These are phyloP conservation scores for Lycorma delicatula DNA, from an alignment of 1,140 invertebrate genomes.

Conservation along the genomic window DNA sequence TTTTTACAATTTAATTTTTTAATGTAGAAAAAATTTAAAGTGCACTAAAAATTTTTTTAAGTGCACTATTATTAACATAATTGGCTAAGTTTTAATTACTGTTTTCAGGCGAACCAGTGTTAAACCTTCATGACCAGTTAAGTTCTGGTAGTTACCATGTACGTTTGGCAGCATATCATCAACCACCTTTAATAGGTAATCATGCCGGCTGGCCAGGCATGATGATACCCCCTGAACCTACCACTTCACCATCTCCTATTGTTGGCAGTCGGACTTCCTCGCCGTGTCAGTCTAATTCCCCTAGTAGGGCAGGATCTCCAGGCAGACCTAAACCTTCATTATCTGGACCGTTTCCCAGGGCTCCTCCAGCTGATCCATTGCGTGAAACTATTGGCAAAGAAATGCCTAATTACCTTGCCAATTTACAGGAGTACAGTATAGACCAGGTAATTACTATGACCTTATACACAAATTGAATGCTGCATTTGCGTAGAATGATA, in stretches of 20 bases:
- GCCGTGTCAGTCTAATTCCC: conserved; percentile 40
- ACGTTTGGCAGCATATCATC: neutral
- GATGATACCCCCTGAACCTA: conserved; percentile 29
- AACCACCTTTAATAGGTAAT: neutral
- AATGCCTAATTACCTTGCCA: conserved; percentile 41
- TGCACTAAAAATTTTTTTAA: no score
- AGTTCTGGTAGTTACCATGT: neutral
- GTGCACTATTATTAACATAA: no score
- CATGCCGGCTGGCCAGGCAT: conserved; percentile 29
- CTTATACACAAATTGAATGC: neutral
- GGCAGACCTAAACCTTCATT: conserved; percentile 26
- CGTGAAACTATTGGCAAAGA: conserved; percentile 41
- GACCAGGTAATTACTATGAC: conserved; percentile 22
- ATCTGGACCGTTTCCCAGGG: conserved; percentile 5
- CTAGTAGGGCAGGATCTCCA: conserved; percentile 40
- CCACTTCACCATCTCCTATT: conserved; percentile 40
- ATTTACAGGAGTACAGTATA: conserved; percentile 16
- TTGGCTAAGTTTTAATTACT: neutral
- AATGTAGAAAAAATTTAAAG: no score
- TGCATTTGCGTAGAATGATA: conserved; percentile 8
- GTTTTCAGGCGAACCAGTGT: conserved; percentile 14
- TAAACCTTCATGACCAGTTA: conserved; percentile 9
- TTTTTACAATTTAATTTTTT: no score
- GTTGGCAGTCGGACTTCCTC: conserved; percentile 43
- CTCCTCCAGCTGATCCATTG: conserved; percentile 30